Evolutionary conservation across 2,113 vertebrate genomes (phyloP).

Genomic region (Boulengeromyrus knoepffleri): DNA sequence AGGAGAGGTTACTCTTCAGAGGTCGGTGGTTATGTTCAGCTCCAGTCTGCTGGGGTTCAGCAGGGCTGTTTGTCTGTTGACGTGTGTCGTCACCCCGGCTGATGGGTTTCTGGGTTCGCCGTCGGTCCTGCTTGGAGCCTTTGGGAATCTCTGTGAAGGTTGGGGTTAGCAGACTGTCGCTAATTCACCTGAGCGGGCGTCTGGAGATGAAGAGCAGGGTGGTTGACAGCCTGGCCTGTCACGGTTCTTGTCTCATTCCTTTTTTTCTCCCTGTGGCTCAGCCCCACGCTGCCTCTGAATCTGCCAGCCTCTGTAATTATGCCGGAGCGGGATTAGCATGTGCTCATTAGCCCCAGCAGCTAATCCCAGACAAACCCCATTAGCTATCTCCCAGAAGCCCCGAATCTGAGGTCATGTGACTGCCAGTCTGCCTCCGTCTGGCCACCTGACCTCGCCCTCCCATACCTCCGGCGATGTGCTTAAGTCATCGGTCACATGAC

Average conservation of each 20-base stretch:
- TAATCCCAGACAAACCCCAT: conserved; percentile 34
- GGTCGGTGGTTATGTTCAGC: neutral
- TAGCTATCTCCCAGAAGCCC: conserved; percentile 6
- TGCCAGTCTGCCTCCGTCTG: neutral
- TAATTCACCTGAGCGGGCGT: neutral
- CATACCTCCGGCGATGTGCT: neutral
- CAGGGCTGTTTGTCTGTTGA: neutral
- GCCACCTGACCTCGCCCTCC: neutral
- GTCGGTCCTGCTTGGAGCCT: neutral
- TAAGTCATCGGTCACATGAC: neutral
- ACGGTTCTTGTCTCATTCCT: neutral
- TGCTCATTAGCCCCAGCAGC: conserved; percentile 18
- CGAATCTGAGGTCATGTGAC: neutral
- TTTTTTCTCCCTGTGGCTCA: neutral
- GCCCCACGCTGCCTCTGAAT: neutral
- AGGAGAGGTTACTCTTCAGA: neutral
- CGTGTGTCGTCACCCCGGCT: neutral
- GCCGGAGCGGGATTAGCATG: conserved; percentile 25
- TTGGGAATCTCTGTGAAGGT: neutral
- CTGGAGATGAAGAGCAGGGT: neutral
- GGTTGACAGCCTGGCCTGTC: neutral
- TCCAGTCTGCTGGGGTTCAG: neutral
- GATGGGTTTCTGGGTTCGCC: neutral
- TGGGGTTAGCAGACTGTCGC: neutral
- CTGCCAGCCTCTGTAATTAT: conserved; percentile 17